Conservation (phyloP, 2,888 invertebrate species). For the Gortyna flavago region DNA sequence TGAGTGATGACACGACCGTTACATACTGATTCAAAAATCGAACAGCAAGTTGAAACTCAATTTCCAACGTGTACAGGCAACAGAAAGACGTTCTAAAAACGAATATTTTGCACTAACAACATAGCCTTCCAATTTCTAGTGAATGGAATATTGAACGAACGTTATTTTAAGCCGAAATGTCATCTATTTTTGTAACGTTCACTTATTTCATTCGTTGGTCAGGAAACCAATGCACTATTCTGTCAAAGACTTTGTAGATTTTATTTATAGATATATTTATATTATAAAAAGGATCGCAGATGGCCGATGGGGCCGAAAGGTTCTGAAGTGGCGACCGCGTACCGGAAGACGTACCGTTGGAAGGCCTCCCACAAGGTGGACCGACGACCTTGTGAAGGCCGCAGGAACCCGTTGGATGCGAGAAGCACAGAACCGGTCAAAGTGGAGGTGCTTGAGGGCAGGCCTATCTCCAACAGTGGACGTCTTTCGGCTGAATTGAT, state of each 20-base stretch:
- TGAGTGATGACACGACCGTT: slow-evolving; percentile 13
- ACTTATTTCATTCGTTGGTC: not conserved
- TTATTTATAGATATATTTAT: not conserved
- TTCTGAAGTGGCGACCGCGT: no score
- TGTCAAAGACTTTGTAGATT: not conserved
- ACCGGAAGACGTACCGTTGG: no score
- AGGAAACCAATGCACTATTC: not conserved
- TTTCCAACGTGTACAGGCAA: not conserved
- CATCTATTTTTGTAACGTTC: not conserved
- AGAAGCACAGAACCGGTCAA: no score
- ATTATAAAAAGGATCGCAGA: not conserved
- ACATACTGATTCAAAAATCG: slow-evolving; percentile 22
- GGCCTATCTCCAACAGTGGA: no score
- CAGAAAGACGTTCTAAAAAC: slow-evolving; percentile 17
- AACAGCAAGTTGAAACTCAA: slow-evolving; percentile 27
- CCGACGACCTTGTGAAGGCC: no score
- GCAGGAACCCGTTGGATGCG: no score
- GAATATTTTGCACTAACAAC: slow-evolving; percentile 6
- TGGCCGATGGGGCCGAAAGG: no score
- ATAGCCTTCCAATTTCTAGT: slow-evolving; percentile 6
- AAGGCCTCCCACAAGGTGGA: no score
- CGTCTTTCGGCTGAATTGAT: no score
- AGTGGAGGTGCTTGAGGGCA: no score
- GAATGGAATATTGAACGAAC: slow-evolving; percentile 20
- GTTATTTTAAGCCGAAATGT: slow-evolving; percentile 3